phyloP scores from a whole-genome alignment of 2,797 vertebrate species.

The Melanotaenia parkinsoni region DNA sequence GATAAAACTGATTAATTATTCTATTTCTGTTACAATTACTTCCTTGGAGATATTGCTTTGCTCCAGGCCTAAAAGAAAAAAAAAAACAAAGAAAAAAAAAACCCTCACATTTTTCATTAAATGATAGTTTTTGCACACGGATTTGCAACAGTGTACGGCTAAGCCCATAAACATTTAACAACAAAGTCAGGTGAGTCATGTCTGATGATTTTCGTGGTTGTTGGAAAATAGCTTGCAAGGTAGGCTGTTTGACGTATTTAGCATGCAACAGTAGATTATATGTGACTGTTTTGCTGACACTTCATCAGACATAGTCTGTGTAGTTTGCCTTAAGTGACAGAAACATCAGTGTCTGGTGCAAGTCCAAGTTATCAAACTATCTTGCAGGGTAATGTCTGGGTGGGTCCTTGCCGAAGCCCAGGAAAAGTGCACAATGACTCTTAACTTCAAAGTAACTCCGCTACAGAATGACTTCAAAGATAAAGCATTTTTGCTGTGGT shows the following conservation, averaged over 20 bases:
- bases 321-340: background rate
- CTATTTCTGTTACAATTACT: background rate
- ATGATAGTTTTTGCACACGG: too few species aligned
- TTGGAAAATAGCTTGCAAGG: background rate
- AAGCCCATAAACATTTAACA: background rate
- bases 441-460: slow-evolving; percentile 3
- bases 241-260: background rate
- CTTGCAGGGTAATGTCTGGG: background rate
- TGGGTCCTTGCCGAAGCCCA: background rate
- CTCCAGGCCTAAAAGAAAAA: background rate
- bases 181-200: too few species aligned
- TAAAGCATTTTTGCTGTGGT: background rate
- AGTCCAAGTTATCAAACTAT: slow-evolving; percentile 2
- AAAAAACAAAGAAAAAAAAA: background rate
- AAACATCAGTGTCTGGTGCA: background rate
- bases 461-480: slow-evolving; percentile 11
- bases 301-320: background rate
- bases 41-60: slow-evolving; percentile 4
- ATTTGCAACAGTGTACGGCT: too few species aligned
- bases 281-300: background rate
- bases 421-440: background rate
- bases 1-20: slow-evolving; percentile 27
- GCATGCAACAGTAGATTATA: background rate
- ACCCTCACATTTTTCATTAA: too few species aligned
- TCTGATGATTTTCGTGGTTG: background rate